These are phyloP conservation scores for Pectinophora gossypiella DNA, from an alignment of 1,140 invertebrate species.

Conservation along the genomic window DNA sequence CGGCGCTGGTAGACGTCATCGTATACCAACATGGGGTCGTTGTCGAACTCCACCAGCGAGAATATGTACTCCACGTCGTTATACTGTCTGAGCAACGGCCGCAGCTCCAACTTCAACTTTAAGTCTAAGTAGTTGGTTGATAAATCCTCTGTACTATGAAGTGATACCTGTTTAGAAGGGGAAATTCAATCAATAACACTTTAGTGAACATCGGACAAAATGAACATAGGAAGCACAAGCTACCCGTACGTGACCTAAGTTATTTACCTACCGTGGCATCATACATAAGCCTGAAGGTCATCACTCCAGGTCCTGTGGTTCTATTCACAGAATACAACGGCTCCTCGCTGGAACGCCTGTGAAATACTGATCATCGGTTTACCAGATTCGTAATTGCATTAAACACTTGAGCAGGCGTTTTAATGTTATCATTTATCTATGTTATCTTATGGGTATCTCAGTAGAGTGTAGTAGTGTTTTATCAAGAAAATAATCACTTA, in stretches of 20 bases:
- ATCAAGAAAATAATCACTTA: conserved; percentile 18
- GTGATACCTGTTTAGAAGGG: conserved; percentile 29
- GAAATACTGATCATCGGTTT: neutral
- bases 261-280: conserved; percentile 53
- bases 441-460: neutral
- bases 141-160: conserved; percentile 42
- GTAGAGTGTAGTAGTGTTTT: neutral
- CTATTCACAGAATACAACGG: conserved; percentile 34
- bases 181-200: conserved; percentile 35
- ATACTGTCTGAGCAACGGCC: conserved; percentile 2
- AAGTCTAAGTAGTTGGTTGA: conserved; percentile 30
- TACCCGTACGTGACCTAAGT: too few species aligned
- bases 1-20: conserved; percentile 53
- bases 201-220: too few species aligned
- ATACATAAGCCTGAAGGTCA: conserved; percentile 57
- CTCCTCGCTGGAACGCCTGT: conserved; percentile 6
- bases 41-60: conserved; percentile 69
- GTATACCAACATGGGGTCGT: conserved; percentile 56
- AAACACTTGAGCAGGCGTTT: neutral
- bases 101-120: conserved; percentile 30
- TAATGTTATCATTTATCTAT: neutral
- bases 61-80: conserved; percentile 32
- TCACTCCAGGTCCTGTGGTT: conserved; percentile 62
- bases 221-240: too few species aligned
- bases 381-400: too few species aligned